Evolutionary conservation across 1,140 invertebrate species (phyloP), one percentile per base, ranked within the genome.

Genomic region (Ceratina japonica): DNA sequence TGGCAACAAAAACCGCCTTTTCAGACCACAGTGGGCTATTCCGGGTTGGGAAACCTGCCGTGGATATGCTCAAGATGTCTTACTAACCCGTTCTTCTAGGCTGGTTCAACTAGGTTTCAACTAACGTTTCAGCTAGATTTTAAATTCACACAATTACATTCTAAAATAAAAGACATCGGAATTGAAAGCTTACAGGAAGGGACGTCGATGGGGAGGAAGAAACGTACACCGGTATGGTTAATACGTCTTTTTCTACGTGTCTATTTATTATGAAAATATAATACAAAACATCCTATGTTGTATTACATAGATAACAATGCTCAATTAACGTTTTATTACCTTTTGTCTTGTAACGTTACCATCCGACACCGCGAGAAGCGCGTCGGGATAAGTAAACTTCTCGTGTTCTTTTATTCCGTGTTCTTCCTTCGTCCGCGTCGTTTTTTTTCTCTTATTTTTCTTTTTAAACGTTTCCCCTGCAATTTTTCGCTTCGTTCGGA

Each of bases 211-310:
- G 58, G 80, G 69, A 74, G 71, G 58, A 73, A 65, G 64, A 81
- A 76, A 86, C 82, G 78, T 74, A 89, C 84, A 85, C 79, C 49
- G 75, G 82, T 91, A 66, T 91, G 81, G 84, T 89, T 89, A 87
- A 88, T 91, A 91, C 86, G 88, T 91, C 84, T 91, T 92, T 93
- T 92, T 93, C 94, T 94, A 94, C 93, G 92, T 93, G 92, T 92
- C 94, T 94, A 94, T 94, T 94, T 94, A 94, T 94, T 94, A 94
- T 94, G 93, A 94, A 94, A 94, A 94, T 94, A 94, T 94, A 94
- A 94, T 94, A 94, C 94, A 94, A 94, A 94, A 94, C 93, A 94
- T 94, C 93, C 93, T 94, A 94, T 94, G 92, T 94, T 93, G 91
- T 94, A 92, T 94, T 94, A 93, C 93, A 94, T 92, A 92, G 90